Evolutionary conservation across 2,888 invertebrate species (phyloP).

Genomic region (Cartodere bifasciata): DNA sequence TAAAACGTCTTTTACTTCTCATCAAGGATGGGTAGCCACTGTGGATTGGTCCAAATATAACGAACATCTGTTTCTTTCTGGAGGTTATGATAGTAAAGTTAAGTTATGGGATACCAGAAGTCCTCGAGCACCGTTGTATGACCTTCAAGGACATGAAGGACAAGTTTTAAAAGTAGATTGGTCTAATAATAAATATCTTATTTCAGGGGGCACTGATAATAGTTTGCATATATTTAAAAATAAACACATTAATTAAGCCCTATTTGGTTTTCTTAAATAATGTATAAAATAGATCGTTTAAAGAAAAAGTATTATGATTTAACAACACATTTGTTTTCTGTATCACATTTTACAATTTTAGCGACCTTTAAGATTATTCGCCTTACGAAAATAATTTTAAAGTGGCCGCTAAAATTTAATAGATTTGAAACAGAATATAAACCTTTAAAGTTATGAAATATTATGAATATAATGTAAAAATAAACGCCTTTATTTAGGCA

Average conservation of each 20-base stretch:
- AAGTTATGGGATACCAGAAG: constrained; percentile 96
- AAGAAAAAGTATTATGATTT: no score
- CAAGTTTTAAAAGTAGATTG: constrained; percentile 90
- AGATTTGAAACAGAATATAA: no score
- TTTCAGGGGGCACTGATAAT: constrained; percentile 91
- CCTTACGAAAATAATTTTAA: no score
- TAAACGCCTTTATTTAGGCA: no score
- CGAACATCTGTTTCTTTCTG: constrained; percentile 81
- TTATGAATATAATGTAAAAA: no score
- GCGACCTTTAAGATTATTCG: no score
- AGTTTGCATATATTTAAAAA: constrained; percentile 75
- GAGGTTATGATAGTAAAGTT: constrained; percentile 78
- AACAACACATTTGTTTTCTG: no score
- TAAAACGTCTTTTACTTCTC: constrained; percentile 77
- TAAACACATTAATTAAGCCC: constrained; percentile 17
- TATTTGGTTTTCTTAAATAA: neutral
- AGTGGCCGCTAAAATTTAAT: no score
- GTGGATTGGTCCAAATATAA: constrained; percentile 79
- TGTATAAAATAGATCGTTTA: neutral
- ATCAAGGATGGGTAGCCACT: constrained; percentile 83
- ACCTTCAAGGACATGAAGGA: constrained; percentile 86
- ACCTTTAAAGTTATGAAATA: no score
- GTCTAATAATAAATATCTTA: constrained; percentile 72
- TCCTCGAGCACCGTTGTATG: constrained; percentile 82
- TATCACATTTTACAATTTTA: no score